Base-by-base conservation (phyloP, 2,113 vertebrate species). In the Zosterops pallidus region DNA sequence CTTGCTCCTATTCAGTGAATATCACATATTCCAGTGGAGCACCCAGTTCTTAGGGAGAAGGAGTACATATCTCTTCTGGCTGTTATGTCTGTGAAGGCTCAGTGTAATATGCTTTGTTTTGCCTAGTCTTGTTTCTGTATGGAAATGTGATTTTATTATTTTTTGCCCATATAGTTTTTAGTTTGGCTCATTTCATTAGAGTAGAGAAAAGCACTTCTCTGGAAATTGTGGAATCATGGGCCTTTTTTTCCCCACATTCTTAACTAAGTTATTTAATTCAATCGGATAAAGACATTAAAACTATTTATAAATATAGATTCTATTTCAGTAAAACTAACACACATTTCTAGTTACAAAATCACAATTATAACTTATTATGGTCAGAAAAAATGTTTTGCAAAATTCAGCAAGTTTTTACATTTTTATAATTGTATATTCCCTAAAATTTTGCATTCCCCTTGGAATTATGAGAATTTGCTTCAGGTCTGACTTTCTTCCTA, bases 231-330 rank as follows among this genome's bases (percentile, higher is more conserved):
- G 33, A 70, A 37, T 68, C 8, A 8, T 69, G 59, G 15, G 14
- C 9, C 2, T 0, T 0, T 49, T 44, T 86, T 83, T 63, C 2
- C 8, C 47, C 25, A 77, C 14, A 3, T 31, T 7, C 13, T 76
- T 76, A 37, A 53, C 15, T 63, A 77, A 86, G 12, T 80, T 57
- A 3, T 31, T 72, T 60, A 46, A 59, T 59, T 81, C 14, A 72
- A 35, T 42, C 55, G 39, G 10, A 24, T 77, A 29, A 83, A 41
- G 11, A 22, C 12, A 28, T 63, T 91, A 37, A 75, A 92, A 47
- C 0, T 0, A 33, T 63, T 71, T 76, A 55, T 60, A 80, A 37
- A 72, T 46, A 50, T 42, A 44, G 33, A n/a, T 55, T 71, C 8
- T 59, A 44, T 67, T 83, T 67, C 24, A 57, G 6, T 62, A 78